Percentiles rank a stretch among this genome's conserved stretches.
These are phyloP conservation scores for Reticulitermes speratus DNA, from an alignment of 1,140 invertebrate species.

Conservation along the genomic window DNA sequence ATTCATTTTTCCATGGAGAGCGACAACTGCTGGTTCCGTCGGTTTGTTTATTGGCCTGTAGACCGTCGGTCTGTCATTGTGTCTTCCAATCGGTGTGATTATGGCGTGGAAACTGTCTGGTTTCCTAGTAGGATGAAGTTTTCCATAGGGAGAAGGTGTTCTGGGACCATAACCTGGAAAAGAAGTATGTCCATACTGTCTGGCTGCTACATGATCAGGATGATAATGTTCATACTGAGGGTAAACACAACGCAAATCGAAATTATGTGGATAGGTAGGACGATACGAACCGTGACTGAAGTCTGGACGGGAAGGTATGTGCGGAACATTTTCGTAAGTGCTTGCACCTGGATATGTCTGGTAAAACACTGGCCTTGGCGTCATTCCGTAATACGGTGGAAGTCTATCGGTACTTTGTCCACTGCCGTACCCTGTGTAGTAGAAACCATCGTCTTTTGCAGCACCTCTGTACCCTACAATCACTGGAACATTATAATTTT, in stretches of 20 bases:
- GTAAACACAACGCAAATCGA: not conserved
- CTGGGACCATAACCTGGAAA: not conserved
- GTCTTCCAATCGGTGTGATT: not conserved
- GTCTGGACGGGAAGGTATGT: not conserved
- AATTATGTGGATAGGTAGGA: not conserved
- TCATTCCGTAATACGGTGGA: not conserved
- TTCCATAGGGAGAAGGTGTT: not conserved
- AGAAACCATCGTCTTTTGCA: not conserved
- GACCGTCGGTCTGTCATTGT: not conserved
- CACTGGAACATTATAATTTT: not conserved
- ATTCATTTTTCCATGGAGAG: not conserved
- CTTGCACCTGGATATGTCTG: not conserved
- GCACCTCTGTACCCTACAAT: not conserved
- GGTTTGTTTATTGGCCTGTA: too few relatives aligned
- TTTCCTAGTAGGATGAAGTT: not conserved
- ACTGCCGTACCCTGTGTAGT: not conserved
- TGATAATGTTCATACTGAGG: not conserved
- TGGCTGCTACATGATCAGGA: not conserved
- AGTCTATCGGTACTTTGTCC: not conserved
- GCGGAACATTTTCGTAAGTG: not conserved
- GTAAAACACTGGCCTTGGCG: not conserved
- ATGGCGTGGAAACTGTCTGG: not conserved
- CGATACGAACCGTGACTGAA: not conserved
- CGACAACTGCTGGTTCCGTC: not conserved
- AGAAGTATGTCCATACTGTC: not conserved